Percentiles rank a stretch among this genome's conserved stretches.
Conservation (phyloP, 2,113 vertebrate genomes). For the Australoheros scitulus region DNA sequence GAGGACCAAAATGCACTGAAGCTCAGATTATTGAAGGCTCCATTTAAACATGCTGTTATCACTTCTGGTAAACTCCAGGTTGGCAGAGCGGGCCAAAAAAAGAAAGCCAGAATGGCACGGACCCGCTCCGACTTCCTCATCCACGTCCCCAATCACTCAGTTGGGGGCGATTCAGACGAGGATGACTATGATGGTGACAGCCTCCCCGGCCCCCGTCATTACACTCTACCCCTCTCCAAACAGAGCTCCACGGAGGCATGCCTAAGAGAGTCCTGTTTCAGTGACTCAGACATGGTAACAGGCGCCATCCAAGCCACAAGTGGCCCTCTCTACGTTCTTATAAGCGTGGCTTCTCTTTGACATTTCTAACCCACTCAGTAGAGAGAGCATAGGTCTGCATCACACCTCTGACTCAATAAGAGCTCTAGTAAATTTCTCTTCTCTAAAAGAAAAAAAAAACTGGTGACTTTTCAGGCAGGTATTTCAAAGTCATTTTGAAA, state of each 20-base stretch:
- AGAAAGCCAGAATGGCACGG: constrained; percentile 99
- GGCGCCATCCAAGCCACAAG: constrained; percentile 55
- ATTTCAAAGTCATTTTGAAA: constrained; percentile 42
- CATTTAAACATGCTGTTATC: constrained; percentile 72
- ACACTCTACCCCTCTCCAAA: constrained; percentile 82
- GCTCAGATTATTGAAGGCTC: constrained; percentile 9
- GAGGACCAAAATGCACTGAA: constrained; percentile 6
- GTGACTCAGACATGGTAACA: constrained; percentile 99
- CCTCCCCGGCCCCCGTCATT: constrained; percentile 85
- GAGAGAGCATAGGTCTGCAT: constrained; percentile 74
- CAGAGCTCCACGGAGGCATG: constrained; percentile 80
- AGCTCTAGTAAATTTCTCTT: constrained; percentile 22
- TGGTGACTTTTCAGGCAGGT: not conserved
- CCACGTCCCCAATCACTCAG: constrained; percentile 88
- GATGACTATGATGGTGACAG: constrained; percentile 87
- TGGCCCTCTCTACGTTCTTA: constrained; percentile 41
- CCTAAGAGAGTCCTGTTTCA: constrained; percentile 93
- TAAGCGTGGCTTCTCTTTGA: constrained; percentile 66
- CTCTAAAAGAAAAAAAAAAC: not conserved
- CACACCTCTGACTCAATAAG: constrained; percentile 61
- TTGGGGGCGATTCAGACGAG: constrained; percentile 95
- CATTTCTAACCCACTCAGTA: constrained; percentile 82
- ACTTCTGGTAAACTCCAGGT: constrained; percentile 84
- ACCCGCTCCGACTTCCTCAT: constrained; percentile 99
- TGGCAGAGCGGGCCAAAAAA: constrained; percentile 90